phyloP scores from a whole-genome alignment of 2,888 invertebrate species.

The Operophtera brumata region DNA sequence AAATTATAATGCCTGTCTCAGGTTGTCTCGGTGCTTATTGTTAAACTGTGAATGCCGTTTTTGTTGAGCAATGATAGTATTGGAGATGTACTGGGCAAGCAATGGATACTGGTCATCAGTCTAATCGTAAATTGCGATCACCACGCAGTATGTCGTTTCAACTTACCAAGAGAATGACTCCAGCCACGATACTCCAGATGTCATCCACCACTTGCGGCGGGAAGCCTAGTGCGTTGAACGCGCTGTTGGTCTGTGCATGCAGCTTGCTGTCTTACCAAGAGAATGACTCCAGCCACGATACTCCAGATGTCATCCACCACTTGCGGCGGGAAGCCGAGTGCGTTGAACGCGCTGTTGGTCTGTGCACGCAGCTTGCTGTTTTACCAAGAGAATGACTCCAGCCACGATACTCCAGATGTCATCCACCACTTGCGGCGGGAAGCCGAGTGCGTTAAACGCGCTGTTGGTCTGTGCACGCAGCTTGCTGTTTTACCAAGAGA shows the following conservation, averaged over 20 bases:
- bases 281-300: constrained; percentile 92
- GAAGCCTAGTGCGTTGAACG: constrained; percentile 92
- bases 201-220: constrained; percentile 87
- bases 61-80: no score
- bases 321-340: constrained; percentile 87
- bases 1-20: no score
- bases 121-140: background rate
- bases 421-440: constrained; percentile 86
- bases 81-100: no score
- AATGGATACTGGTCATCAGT: no score
- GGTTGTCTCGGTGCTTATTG: no score
- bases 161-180: constrained; percentile 92
- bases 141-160: no score
- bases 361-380: constrained; percentile 92
- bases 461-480: constrained; percentile 90
- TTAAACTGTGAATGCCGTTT: no score
- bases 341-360: constrained; percentile 91
- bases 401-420: constrained; percentile 95
- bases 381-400: constrained; percentile 91
- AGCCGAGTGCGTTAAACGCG: constrained; percentile 92
- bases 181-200: constrained; percentile 94
- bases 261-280: constrained; percentile 93
- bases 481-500: constrained; percentile 89
- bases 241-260: constrained; percentile 89
- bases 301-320: constrained; percentile 94